Percentiles rank a stretch among this genome's conserved stretches.
Evolutionary conservation across 2,113 vertebrate species (phyloP).

Genomic region (Rhabdornis inornatus): DNA sequence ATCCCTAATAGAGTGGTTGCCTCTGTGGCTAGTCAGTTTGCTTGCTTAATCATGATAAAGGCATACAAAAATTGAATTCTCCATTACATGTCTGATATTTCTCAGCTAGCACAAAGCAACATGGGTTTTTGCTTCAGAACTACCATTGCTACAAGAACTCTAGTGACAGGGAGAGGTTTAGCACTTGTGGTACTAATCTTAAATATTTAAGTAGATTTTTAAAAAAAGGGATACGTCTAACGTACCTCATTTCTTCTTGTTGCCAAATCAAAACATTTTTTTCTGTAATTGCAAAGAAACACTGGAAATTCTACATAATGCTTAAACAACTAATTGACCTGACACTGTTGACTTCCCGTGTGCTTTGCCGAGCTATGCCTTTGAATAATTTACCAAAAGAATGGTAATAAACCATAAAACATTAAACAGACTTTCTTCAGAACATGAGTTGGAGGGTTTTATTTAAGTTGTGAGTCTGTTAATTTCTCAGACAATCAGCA

Average conservation of each 20-base stretch:
- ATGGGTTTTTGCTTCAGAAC: not conserved
- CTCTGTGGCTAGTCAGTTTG: not conserved
- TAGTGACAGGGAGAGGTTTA: not conserved
- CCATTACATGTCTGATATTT: not conserved
- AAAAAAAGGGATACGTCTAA: not conserved
- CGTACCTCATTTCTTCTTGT: not conserved
- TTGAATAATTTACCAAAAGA: conserved; percentile 64
- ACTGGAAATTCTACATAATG: conserved; percentile 14
- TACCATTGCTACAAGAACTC: not conserved
- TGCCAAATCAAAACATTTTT: not conserved
- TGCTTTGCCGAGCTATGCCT: not conserved
- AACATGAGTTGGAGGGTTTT: not conserved
- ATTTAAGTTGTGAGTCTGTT: not conserved
- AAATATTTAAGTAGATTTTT: not conserved
- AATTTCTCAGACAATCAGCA: conserved; percentile 17
- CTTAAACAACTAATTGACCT: conserved; percentile 57
- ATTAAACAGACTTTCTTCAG: conserved; percentile 47
- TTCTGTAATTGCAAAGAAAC: not conserved
- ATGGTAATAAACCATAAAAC: conserved; percentile 62
- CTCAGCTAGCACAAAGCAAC: not conserved
- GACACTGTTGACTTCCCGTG: conserved; percentile 34
- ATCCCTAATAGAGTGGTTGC: not conserved
- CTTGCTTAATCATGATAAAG: not conserved
- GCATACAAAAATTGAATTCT: not conserved
- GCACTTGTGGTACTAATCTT: not conserved